These are phyloP conservation scores for Pseudorasbora parva DNA, from an alignment of 2,113 vertebrate genomes.

Conservation along the genomic window DNA sequence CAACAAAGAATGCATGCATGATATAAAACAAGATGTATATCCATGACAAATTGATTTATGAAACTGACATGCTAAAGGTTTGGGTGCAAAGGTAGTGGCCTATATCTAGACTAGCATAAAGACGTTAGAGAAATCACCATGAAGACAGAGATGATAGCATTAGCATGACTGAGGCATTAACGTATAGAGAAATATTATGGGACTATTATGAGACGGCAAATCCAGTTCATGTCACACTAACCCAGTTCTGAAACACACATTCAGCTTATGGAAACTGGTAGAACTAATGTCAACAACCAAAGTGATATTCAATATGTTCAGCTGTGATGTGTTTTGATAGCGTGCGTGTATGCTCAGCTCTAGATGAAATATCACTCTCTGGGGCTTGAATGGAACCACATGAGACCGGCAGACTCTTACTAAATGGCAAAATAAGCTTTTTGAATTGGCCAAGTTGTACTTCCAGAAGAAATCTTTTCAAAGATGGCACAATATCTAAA, in stretches of 20 bases:
- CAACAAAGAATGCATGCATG: not conserved
- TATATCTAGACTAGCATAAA: not conserved
- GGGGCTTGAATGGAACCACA: conserved; percentile 29
- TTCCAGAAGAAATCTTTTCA: conserved; percentile 10
- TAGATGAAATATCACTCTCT: conserved; percentile 52
- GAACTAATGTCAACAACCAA: conserved; percentile 66
- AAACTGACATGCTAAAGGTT: not conserved
- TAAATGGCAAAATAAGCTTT: conserved; percentile 28
- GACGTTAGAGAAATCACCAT: not conserved
- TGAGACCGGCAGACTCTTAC: conserved; percentile 21
- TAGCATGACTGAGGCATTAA: not conserved
- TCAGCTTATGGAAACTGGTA: conserved; percentile 58
- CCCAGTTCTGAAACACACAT: conserved; percentile 12
- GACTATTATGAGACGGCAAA: not conserved
- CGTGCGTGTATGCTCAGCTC: conserved; percentile 52
- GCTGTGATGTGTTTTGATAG: conserved; percentile 54
- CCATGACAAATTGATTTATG: not conserved
- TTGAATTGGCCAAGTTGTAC: not conserved
- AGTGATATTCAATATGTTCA: conserved; percentile 65
- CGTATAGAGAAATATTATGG: not conserved
- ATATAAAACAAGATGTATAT: not conserved
- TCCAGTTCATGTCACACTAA: conserved; percentile 56
- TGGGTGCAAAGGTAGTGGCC: not conserved
- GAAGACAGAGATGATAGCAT: not conserved
- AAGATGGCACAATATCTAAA: conserved; percentile 24